Evolutionary conservation across 1,140 invertebrate species (phyloP).

Genomic region (Pinna nobilis): DNA sequence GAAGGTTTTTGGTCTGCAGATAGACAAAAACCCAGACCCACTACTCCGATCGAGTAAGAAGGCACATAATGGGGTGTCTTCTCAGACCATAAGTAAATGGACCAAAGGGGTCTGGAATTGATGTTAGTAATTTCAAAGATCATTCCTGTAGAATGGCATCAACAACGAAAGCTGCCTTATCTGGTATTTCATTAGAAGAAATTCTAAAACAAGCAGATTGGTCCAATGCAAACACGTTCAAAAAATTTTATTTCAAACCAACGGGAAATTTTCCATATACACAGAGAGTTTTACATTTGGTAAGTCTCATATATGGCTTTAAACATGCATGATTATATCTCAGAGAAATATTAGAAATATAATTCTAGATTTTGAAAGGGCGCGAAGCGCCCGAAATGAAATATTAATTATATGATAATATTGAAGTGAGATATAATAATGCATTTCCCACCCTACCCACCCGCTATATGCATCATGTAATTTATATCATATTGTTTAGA

Average conservation of each 20-base stretch:
- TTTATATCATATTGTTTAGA: too few relatives aligned
- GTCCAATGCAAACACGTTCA: background rate
- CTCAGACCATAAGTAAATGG: constrained; percentile 10
- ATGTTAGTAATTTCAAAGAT: constrained; percentile 10
- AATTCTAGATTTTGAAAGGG: constrained; percentile 23
- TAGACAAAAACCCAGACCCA: background rate
- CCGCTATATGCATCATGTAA: too few relatives aligned
- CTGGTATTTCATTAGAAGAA: background rate
- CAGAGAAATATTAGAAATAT: constrained; percentile 18
- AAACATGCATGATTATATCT: constrained; percentile 31
- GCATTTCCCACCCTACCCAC: too few relatives aligned
- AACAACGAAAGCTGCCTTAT: constrained; percentile 2
- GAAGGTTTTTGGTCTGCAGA: background rate
- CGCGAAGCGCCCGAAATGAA: constrained; percentile 13
- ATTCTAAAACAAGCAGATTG: constrained; percentile 17
- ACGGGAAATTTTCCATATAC: background rate
- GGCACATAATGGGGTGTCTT: constrained; percentile 3
- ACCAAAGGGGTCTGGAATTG: constrained; percentile 10
- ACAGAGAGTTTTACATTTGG: background rate
- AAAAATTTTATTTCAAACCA: constrained; percentile 9
- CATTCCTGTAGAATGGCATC: constrained; percentile 13
- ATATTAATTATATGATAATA: too few relatives aligned
- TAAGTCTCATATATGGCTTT: constrained; percentile 8
- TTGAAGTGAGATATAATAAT: too few relatives aligned
- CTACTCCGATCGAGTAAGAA: constrained; percentile 1